phyloP scores from a whole-genome alignment of 2,113 vertebrate species.

The Indicator maculatus region DNA sequence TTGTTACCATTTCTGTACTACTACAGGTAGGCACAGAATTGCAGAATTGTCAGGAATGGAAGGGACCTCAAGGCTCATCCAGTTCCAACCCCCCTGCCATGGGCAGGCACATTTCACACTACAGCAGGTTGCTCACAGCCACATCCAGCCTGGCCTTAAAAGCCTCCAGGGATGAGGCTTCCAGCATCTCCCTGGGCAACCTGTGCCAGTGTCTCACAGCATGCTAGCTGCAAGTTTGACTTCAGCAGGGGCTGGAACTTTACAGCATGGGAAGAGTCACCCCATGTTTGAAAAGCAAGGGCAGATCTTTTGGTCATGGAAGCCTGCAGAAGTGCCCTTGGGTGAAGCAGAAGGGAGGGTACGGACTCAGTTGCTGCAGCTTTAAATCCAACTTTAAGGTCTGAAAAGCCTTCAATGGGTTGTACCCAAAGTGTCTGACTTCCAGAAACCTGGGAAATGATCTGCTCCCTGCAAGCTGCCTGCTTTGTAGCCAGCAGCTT shows the following conservation, averaged over 20 bases:
- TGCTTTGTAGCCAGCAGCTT: background rate
- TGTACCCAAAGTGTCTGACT: background rate
- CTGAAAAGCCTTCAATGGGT: background rate
- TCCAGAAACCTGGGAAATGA: background rate
- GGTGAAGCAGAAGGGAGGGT: background rate
- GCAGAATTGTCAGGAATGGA: too few species aligned
- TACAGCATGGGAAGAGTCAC: background rate
- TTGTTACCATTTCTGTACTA: too few species aligned
- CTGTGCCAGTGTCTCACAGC: too few species aligned
- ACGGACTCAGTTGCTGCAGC: background rate
- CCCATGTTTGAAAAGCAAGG: background rate
- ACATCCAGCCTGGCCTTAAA: too few species aligned
- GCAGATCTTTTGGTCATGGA: background rate
- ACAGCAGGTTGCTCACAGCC: too few species aligned
- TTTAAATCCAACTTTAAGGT: background rate
- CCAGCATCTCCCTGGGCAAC: too few species aligned
- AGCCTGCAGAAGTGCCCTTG: background rate
- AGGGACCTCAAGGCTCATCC: too few species aligned
- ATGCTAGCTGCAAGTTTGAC: background rate
- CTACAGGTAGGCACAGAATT: background rate
- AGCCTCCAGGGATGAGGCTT: too few species aligned
- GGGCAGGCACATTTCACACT: too few species aligned
- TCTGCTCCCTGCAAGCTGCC: background rate
- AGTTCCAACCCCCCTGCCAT: too few species aligned
- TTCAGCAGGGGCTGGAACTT: background rate